Evolutionary conservation across 2,113 vertebrate species (phyloP).

Genomic region (Halcyon malimbica): DNA sequence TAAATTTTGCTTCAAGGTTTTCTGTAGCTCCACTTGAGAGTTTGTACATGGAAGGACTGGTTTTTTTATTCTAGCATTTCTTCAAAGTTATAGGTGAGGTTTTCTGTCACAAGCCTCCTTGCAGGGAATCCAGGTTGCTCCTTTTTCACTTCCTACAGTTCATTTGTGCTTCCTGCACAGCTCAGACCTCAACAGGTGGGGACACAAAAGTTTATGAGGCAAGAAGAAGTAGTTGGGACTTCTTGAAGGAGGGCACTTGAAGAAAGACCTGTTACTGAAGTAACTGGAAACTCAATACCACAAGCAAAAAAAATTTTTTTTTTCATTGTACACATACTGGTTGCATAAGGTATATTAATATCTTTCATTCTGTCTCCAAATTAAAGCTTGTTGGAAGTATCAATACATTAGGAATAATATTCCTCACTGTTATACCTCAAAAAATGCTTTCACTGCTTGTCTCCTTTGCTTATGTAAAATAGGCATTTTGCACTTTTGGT

Average conservation of each 20-base stretch:
- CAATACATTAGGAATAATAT: background rate
- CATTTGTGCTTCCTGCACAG: background rate
- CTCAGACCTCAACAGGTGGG: background rate
- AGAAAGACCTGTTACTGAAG: background rate
- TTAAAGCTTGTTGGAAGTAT: background rate
- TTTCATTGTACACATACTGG: background rate
- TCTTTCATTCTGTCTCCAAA: background rate
- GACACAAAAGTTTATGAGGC: background rate
- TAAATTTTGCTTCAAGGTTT: background rate
- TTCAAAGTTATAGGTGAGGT: background rate
- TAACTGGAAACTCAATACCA: background rate
- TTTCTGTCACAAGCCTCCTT: background rate
- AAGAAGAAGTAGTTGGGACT: background rate
- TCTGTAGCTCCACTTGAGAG: background rate
- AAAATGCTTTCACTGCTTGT: background rate
- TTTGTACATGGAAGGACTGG: background rate
- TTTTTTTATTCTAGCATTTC: background rate
- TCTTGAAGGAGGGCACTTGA: background rate
- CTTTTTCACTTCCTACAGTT: background rate
- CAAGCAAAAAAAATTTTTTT: accelerated
- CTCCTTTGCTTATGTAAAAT: background rate
- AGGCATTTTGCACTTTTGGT: background rate
- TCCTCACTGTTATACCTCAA: background rate
- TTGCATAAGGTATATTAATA: background rate
- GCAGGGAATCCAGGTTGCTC: background rate